A percentile compares a stretch with the other conserved stretches of the same genome.
Conservation (phyloP, 2,797 vertebrate genomes). For the Labeo calbasu region DNA sequence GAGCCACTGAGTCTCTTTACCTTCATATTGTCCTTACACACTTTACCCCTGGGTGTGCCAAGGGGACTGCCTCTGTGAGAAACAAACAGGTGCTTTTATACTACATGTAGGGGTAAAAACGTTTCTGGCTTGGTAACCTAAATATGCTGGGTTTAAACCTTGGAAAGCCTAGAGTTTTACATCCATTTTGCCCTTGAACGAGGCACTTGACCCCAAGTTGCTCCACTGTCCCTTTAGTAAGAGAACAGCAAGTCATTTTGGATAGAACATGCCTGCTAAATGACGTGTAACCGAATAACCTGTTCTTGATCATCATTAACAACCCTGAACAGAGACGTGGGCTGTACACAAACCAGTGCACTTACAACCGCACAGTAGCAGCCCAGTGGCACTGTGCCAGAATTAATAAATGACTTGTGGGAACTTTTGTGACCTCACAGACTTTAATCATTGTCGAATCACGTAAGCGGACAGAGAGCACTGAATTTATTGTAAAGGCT, state of each 20-base stretch:
- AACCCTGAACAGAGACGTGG: background rate
- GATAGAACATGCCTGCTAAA: slow-evolving; percentile 31
- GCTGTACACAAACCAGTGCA: slow-evolving; percentile 1
- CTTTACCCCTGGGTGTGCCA: background rate
- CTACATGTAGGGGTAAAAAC: background rate
- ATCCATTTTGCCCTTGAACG: slow-evolving; percentile 23
- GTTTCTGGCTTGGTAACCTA: background rate
- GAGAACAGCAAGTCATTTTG: background rate
- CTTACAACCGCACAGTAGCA: background rate
- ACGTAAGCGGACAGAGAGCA: slow-evolving; percentile 5
- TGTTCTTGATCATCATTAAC: slow-evolving; percentile 32
- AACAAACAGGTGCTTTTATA: background rate
- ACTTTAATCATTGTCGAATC: slow-evolving; percentile 44
- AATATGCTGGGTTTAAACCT: background rate
- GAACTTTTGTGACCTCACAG: slow-evolving; percentile 10
- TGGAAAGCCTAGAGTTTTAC: background rate
- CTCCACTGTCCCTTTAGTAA: background rate
- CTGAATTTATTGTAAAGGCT: background rate
- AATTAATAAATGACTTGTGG: slow-evolving; percentile 46
- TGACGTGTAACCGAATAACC: slow-evolving; percentile 24
- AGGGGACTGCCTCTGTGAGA: background rate
- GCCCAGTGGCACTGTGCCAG: slow-evolving; percentile 6
- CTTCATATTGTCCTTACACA: too few species aligned
- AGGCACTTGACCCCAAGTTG: background rate
- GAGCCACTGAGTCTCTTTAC: too few species aligned